Base-by-base conservation (phyloP, 2,797 vertebrate species). In the Morus bassanus region DNA sequence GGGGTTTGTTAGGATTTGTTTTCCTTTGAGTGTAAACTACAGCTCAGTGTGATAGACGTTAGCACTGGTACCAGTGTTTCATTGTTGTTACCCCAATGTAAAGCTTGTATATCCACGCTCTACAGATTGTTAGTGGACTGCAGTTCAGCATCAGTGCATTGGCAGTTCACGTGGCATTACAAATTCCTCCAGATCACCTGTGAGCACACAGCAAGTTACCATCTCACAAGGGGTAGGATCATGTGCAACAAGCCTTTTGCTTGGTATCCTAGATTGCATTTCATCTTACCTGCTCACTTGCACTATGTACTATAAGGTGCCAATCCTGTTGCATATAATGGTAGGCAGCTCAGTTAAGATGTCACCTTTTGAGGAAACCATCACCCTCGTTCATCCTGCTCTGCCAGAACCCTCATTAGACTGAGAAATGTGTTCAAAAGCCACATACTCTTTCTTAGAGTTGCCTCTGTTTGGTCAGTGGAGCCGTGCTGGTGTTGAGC, bases 261-360 rank as follows among this genome's bases (percentile, higher is more conserved):
- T 64, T 64, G 84, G 41, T 75, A 14, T 69, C 50, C 33, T 43
- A 64, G 13, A n/a, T 19, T 43, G 57, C 12, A 21, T 75, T 74
- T 73, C 23, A 13, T 54, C 37, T 85, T 75, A 53, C 9, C 53
- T 57, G 27, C 30, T 85, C 1, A 0, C 25, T 60, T 0, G 0
- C 0, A 0, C 24, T 24, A 37, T 75, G 53, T 72, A 35, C 64
- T 93, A 1, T 12, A 25, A 41, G 41, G 41, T 37, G 16, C 25
- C 37, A 45, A 45, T 76, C 45, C 45, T 35, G 1, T 64, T 75
- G 57, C 46, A 28, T 48, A 35, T 48, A 35, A 14, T 16, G 18
- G 43, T 48, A 35, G 65, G 35, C n/a, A 77, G 24, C 46, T 70
- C 19, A 14, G 31, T 88, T 39, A 68, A 19, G 45, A 27, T 46